These are phyloP conservation scores for Erannis defoliaria DNA, from an alignment of 2,888 invertebrate genomes.

Conservation along the genomic window DNA sequence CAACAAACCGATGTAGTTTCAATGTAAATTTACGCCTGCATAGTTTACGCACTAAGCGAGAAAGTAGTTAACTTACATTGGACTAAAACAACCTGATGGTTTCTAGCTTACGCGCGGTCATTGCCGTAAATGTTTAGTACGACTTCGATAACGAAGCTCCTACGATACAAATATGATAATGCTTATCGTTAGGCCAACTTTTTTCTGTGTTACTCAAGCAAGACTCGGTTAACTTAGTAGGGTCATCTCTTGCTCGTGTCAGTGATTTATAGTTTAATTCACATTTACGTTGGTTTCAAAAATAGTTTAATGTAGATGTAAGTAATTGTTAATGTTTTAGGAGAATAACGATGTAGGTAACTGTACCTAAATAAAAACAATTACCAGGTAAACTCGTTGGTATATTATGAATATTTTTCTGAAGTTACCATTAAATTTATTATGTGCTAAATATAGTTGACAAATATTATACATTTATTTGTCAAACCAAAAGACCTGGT, in stretches of 20 bases:
- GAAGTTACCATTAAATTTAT: too few relatives aligned
- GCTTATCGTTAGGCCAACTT: slow-evolving; percentile 72
- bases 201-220: slow-evolving; percentile 59
- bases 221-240: slow-evolving; percentile 42
- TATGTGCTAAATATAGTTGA: too few relatives aligned
- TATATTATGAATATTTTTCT: too few relatives aligned
- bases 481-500: too few relatives aligned
- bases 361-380: too few relatives aligned
- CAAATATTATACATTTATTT: too few relatives aligned
- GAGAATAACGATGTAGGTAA: too few relatives aligned
- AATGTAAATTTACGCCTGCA: background rate
- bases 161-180: slow-evolving; percentile 61
- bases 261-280: background rate
- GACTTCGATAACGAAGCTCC: slow-evolving; percentile 55
- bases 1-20: background rate
- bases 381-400: too few relatives aligned
- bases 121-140: slow-evolving; percentile 28
- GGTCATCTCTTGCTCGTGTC: slow-evolving; percentile 38
- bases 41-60: background rate
- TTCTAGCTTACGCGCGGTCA: slow-evolving; percentile 12
- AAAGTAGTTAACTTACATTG: background rate
- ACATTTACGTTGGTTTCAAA: too few relatives aligned
- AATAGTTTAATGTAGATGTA: background rate
- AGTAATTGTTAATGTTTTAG: too few relatives aligned
- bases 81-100: background rate